A percentile compares a stretch with the other conserved stretches of the same genome.
phyloP scores from a whole-genome alignment of 2,888 invertebrate species.

The Amorpha juglandis region DNA sequence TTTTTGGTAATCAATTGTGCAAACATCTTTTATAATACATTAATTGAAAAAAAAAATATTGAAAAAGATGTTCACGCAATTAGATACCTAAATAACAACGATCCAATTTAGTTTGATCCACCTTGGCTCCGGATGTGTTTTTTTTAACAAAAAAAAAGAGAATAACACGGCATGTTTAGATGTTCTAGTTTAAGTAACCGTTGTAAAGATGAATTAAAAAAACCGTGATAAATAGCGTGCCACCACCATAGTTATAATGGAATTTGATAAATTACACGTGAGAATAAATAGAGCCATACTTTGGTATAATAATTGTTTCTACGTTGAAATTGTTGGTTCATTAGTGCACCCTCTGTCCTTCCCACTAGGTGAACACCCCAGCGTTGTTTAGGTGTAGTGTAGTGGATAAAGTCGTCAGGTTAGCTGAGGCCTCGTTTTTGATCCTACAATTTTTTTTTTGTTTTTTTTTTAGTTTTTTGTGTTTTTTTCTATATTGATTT shows the following conservation, averaged over 20 bases:
- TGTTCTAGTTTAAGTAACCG: slow-evolving; percentile 58
- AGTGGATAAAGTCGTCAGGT: slow-evolving; percentile 62
- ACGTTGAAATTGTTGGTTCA: slow-evolving; percentile 40
- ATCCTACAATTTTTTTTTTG: slow-evolving; percentile 49
- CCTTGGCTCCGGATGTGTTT: slow-evolving; percentile 71
- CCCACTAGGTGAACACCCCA: slow-evolving; percentile 58
- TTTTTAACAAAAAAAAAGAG: slow-evolving; percentile 48
- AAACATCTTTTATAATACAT: slow-evolving; percentile 49
- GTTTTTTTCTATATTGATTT: slow-evolving; percentile 54
- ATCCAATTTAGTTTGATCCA: slow-evolving; percentile 54
- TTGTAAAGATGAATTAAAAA: slow-evolving; percentile 36
- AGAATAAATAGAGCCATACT: slow-evolving; percentile 46
- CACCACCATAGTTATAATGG: slow-evolving; percentile 68
- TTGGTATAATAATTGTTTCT: slow-evolving; percentile 54
- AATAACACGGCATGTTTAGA: slow-evolving; percentile 65
- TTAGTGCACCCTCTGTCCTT: slow-evolving; percentile 56
- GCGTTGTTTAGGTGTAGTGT: slow-evolving; percentile 73
- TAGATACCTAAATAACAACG: slow-evolving; percentile 46
- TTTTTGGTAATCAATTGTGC: slow-evolving; percentile 55
- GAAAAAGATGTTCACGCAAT: slow-evolving; percentile 60
- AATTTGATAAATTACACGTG: slow-evolving; percentile 53
- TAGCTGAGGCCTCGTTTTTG: slow-evolving; percentile 66
- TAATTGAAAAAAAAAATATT: slow-evolving; percentile 13
- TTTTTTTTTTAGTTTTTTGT: slow-evolving; percentile 54
- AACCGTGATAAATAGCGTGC: slow-evolving; percentile 53